A percentile compares a stretch with the other conserved stretches of the same genome.
phyloP scores from a whole-genome alignment of 2,113 vertebrate species.

The Mohoua ochrocephala region DNA sequence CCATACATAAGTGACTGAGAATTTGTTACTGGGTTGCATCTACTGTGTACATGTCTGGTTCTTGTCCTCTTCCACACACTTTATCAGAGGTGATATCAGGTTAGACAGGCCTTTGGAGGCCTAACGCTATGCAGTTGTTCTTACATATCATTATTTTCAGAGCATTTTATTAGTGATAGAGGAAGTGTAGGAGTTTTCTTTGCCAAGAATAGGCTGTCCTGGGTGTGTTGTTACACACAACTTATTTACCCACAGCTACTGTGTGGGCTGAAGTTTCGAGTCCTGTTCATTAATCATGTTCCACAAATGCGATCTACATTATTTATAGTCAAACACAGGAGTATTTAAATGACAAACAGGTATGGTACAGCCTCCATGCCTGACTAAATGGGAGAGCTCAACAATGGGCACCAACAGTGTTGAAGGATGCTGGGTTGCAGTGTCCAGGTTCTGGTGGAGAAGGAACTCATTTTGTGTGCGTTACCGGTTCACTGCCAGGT shows the following conservation, averaged over 20 bases:
- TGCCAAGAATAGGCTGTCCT: neutral
- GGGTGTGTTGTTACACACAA: neutral
- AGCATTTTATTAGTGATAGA: neutral
- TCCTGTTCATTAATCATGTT: constrained; percentile 2
- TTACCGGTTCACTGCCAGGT: neutral
- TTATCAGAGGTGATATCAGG: neutral
- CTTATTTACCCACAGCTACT: constrained; percentile 35
- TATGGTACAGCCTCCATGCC: neutral
- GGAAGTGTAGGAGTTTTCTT: neutral
- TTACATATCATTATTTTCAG: neutral
- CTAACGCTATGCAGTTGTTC: neutral
- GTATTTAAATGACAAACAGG: neutral
- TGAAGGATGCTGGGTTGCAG: neutral
- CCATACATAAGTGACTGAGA: neutral
- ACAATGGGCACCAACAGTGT: neutral
- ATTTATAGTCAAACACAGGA: constrained; percentile 22
- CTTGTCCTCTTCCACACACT: neutral
- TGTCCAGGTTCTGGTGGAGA: neutral
- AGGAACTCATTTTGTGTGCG: neutral
- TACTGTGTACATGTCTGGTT: neutral
- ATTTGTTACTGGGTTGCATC: neutral
- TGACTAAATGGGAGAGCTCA: neutral
- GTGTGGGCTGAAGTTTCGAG: constrained; percentile 34
- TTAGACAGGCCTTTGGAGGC: neutral
- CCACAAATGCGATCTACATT: neutral